phyloP scores from a whole-genome alignment of 1,140 invertebrate species.

The Drosophila erecta region DNA sequence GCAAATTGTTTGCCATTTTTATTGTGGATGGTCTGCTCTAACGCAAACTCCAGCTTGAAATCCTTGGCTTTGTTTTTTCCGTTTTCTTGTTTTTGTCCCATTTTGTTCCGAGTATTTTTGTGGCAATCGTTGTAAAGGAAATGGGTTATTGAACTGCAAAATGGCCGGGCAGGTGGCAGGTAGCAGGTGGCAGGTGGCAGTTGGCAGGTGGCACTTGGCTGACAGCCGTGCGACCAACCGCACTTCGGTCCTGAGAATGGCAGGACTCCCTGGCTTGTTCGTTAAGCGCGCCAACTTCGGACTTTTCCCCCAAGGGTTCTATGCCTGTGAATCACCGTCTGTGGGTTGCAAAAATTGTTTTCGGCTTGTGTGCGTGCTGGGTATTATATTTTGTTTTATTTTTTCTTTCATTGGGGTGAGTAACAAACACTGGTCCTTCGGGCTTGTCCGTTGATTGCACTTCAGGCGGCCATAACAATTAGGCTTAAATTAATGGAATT shows the following conservation, averaged over 20 bases:
- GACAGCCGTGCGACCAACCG: slow-evolving; percentile 34
- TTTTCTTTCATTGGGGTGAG: slow-evolving; percentile 7
- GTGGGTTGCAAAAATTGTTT: slow-evolving; percentile 48
- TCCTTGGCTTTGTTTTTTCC: slow-evolving; percentile 16
- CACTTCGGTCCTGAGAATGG: slow-evolving; percentile 42
- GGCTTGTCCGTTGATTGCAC: slow-evolving; percentile 67
- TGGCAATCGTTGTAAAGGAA: slow-evolving; percentile 15
- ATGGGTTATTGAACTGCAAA: slow-evolving; percentile 70
- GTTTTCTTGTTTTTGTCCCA: slow-evolving; percentile 9
- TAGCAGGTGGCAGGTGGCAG: slow-evolving; percentile 1
- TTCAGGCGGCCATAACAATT: slow-evolving; percentile 77
- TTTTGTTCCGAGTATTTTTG: slow-evolving; percentile 1
- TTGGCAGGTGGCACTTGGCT: slow-evolving; percentile 24
- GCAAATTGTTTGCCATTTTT: slow-evolving; percentile 73
- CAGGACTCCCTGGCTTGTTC: slow-evolving; percentile 33
- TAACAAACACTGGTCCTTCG: slow-evolving; percentile 39
- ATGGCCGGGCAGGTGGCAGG: slow-evolving; percentile 19
- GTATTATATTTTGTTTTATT: slow-evolving; percentile 22
- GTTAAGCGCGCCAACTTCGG: slow-evolving; percentile 44
- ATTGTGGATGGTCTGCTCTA: slow-evolving; percentile 51
- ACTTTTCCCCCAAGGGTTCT: slow-evolving; percentile 27
- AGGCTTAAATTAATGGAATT: slow-evolving; percentile 78
- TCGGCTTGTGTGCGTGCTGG: slow-evolving; percentile 29
- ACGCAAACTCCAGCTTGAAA: slow-evolving; percentile 26
- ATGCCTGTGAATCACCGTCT: neutral